Evolutionary conservation across 2,797 vertebrate genomes (phyloP), one percentile per base, ranked within the genome.

Genomic region (Carapus acus): DNA sequence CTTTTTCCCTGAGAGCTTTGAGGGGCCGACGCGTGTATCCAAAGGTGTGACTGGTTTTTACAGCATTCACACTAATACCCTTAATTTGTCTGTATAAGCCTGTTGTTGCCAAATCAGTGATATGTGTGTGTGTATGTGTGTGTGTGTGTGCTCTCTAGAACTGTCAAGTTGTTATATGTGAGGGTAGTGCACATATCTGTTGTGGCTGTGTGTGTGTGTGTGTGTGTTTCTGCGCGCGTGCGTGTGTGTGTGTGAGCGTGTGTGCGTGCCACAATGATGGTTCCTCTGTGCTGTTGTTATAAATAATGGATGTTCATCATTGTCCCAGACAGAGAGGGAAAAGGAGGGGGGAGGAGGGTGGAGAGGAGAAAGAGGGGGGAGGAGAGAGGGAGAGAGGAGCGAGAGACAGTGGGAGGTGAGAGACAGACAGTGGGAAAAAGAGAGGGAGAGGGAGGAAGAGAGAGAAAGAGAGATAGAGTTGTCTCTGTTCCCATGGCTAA

Each of bases 61-160:
- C 64, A 79, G 76, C 75, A 66, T 62, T 73, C 67, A 79, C 70
- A 76, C 71, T 82, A 83, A 83, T 71, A 71, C 69, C 76, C 52
- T 83, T 83, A 79, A 84, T 85, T 77, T 85, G 78, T 74, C 72
- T 74, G 76, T 82, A 73, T 81, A 80, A 45, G 48, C 60, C 76
- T 67, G 49, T 76, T 78, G 69, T 77, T 68, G 67, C 52, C 57
- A 69, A 67, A 58, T 45, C 54, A 37, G 65, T 76, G 78, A 83
- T 79, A 73, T 77, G 77, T 73, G 74, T 79, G 63, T 57, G 52
- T 2, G n/a, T n/a, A n/a, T n/a, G n/a, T n/a, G n/a, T n/a, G n/a
- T n/a, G n/a, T n/a, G n/a, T n/a, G n/a, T n/a, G n/a, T n/a, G n/a
- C n/a, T n/a, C 15, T 50, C 53, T 62, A 40, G 58, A 58, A 38